These are phyloP conservation scores for Lasioglossum baleicum DNA, from an alignment of 1,140 invertebrate genomes.

Conservation along the genomic window DNA sequence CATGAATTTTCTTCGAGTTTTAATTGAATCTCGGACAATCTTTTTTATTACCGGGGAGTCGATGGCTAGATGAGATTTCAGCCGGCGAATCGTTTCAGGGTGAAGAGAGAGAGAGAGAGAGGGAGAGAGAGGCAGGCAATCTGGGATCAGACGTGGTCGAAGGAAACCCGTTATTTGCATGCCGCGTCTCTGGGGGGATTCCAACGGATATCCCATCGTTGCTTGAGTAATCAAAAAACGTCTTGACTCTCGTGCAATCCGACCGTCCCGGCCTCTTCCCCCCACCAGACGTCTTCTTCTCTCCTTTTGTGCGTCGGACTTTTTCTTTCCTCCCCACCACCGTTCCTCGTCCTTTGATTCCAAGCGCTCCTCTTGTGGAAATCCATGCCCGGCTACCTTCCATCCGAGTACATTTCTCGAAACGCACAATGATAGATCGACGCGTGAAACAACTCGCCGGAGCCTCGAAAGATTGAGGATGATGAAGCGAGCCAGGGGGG, in stretches of 20 bases:
- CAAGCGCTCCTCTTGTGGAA: background rate
- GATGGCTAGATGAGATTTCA: background rate
- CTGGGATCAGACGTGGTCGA: slow-evolving; percentile 50
- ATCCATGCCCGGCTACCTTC: slow-evolving; percentile 22
- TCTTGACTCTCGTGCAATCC: slow-evolving; percentile 33
- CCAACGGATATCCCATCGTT: slow-evolving; percentile 43
- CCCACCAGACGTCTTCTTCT: background rate
- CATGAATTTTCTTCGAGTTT: background rate
- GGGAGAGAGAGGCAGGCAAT: slow-evolving; percentile 36
- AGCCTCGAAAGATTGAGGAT: background rate
- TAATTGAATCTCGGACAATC: slow-evolving; percentile 1
- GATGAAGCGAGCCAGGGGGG: background rate
- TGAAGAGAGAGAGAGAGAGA: background rate
- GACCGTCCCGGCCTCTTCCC: background rate
- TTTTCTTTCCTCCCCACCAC: background rate
- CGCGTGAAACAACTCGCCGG: background rate
- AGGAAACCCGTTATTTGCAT: slow-evolving; percentile 58
- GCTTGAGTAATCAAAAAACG: slow-evolving; percentile 60
- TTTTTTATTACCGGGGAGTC: background rate
- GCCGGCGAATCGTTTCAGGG: background rate
- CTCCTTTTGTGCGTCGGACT: slow-evolving; percentile 61
- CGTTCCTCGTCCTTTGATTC: background rate
- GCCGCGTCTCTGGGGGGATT: slow-evolving; percentile 40
- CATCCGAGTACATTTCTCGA: background rate
- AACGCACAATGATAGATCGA: slow-evolving; percentile 28